phyloP scores from a whole-genome alignment of 1,140 invertebrate species.

The Sweltsa coloradensis region DNA sequence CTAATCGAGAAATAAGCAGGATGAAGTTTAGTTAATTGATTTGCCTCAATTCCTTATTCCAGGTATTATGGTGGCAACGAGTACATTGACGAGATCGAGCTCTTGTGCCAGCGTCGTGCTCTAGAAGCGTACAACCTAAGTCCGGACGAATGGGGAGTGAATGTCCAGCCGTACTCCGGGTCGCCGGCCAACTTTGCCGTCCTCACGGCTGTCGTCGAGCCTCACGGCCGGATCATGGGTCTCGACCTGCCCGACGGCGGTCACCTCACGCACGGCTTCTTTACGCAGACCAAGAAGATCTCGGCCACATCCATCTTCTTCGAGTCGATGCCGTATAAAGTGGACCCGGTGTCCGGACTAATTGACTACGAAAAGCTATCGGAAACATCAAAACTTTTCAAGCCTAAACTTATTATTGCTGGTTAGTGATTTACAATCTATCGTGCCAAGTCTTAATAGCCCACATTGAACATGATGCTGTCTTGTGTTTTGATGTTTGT shows the following conservation, averaged over 20 bases:
- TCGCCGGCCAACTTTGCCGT: slow-evolving; percentile 97
- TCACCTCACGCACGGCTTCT: slow-evolving; percentile 91
- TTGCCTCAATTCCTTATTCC: slow-evolving; percentile 25
- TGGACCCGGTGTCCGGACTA: slow-evolving; percentile 68
- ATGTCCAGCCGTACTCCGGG: slow-evolving; percentile 95
- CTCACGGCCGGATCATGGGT: slow-evolving; percentile 95
- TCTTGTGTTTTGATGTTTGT: no score
- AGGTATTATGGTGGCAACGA: slow-evolving; percentile 96
- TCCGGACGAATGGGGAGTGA: slow-evolving; percentile 87
- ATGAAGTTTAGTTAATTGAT: slow-evolving; percentile 13
- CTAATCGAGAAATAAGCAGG: no score
- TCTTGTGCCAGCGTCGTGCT: slow-evolving; percentile 74
- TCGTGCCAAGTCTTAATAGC: no score
- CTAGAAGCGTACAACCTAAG: slow-evolving; percentile 75
- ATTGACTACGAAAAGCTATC: slow-evolving; percentile 90
- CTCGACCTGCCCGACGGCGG: slow-evolving; percentile 94
- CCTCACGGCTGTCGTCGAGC: slow-evolving; percentile 74
- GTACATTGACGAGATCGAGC: slow-evolving; percentile 88
- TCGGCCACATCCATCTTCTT: slow-evolving; percentile 97
- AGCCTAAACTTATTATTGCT: slow-evolving; percentile 89
- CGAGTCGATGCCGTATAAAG: slow-evolving; percentile 97
- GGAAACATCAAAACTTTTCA: slow-evolving; percentile 73
- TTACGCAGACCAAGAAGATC: slow-evolving; percentile 82
- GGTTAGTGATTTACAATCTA: no score
- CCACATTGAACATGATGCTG: no score